Evolutionary conservation across 2,113 vertebrate species (phyloP).

Genomic region (Genyomyrus donnyi): DNA sequence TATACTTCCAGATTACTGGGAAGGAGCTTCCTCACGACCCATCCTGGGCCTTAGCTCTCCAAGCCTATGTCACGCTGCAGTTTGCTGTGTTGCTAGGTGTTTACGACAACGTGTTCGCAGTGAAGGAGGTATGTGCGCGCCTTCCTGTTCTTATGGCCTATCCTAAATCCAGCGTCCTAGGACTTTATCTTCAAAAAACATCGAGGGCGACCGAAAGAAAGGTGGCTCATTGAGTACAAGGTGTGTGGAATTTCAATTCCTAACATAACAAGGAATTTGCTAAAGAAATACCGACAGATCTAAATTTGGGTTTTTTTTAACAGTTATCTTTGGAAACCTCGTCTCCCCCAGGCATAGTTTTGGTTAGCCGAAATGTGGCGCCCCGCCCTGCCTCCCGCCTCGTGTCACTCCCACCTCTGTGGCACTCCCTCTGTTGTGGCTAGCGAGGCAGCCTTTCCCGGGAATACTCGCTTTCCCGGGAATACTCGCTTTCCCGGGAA

Average conservation of each 20-base stretch:
- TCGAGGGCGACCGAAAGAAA: neutral
- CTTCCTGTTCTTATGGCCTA: neutral
- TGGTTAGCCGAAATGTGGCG: constrained; percentile 57
- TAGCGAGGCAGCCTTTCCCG: neutral
- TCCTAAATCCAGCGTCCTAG: neutral
- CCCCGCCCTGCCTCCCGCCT: constrained; percentile 55
- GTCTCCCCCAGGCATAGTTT: constrained; percentile 57
- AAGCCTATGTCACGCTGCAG: constrained; percentile 64
- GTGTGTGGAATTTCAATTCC: neutral
- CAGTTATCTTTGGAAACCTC: constrained; percentile 62
- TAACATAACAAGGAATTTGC: constrained; percentile 39
- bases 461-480: neutral
- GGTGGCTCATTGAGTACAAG: neutral
- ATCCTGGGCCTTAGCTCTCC: constrained; percentile 49
- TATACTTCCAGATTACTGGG: constrained; percentile 66
- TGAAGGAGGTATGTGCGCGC: constrained; percentile 61
- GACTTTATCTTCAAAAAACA: neutral
- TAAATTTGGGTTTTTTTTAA: constrained; percentile 42
- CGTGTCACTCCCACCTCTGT: constrained; percentile 45
- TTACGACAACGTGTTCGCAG: constrained; percentile 68
- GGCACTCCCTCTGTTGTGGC: constrained; percentile 47
- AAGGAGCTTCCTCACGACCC: constrained; percentile 67
- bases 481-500: neutral
- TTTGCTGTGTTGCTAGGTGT: constrained; percentile 64
- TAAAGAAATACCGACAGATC: constrained; percentile 35